Conservation (phyloP, 2,888 invertebrate genomes). For the Mimumesa dahlbomi region DNA sequence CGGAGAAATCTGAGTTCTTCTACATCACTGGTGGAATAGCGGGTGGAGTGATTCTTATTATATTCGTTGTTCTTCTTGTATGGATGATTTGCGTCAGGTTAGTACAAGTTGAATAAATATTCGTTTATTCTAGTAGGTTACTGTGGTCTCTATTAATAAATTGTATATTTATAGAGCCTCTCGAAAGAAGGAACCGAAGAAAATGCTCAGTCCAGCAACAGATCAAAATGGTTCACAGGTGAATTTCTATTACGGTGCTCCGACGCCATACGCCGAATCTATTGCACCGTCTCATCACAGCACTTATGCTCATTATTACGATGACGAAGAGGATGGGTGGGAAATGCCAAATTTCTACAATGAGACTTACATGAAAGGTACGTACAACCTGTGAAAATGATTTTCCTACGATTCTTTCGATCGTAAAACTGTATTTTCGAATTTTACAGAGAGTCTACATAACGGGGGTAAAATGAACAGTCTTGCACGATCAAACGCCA, state of each 20-base stretch:
- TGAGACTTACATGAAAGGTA: conserved; percentile 97
- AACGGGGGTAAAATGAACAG: conserved; percentile 95
- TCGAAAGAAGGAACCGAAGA: conserved; percentile 94
- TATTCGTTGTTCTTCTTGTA: conserved; percentile 94
- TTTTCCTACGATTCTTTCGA: too few relatives aligned
- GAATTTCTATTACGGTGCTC: conserved; percentile 97
- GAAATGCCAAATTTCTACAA: conserved; percentile 99
- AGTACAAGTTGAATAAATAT: conserved; percentile 23
- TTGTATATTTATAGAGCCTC: conserved; percentile 84
- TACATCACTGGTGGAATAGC: conserved; percentile 97
- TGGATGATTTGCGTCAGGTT: conserved; percentile 98
- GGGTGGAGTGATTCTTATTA: conserved; percentile 95
- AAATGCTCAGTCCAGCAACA: conserved; percentile 92
- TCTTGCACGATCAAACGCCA: conserved; percentile 94
- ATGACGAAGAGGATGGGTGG: conserved; percentile 98
- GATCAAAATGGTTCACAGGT: conserved; percentile 96
- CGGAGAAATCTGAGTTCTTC: conserved; percentile 96
- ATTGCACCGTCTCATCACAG: conserved; percentile 97
- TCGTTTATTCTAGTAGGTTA: neutral
- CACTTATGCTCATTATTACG: conserved; percentile 97
- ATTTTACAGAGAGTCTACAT: conserved; percentile 85
- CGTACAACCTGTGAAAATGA: conserved; percentile 8
- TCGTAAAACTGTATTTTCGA: neutral
- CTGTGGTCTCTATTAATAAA: neutral
- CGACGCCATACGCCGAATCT: conserved; percentile 96